Evolutionary conservation across 2,113 vertebrate genomes (phyloP), one percentile per base, ranked within the genome.

Genomic region (Onychostoma macrolepis): DNA sequence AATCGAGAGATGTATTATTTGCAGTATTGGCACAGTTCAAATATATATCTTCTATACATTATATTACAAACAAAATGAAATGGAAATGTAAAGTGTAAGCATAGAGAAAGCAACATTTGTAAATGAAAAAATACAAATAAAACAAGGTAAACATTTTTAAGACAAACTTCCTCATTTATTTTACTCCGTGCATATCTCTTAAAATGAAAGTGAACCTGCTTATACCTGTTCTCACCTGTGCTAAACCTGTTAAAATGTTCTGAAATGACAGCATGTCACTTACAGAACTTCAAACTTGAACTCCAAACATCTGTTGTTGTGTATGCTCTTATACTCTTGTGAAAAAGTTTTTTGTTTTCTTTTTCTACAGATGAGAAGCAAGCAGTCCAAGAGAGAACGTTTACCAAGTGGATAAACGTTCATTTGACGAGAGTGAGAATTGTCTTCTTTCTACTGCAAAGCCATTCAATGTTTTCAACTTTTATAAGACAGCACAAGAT

Each of bases 391-490:
- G 88, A 63, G 85, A 89, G 80, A 85, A 90, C 87, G 26, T 94
- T 93, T 87, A 93, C 92, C 84, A 89, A 91, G 26, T 93, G 93
- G 93, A 93, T 94, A 80, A 93, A 94, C 45, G 56, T 87, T 45
- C 87, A 92, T 58, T 89, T 94, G 78, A 90, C 88, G 69, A 91
- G 79, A 69, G 93, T 94, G 88, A 91, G 90, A 50, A 58, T n/a
- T 58, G 28, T 33, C 43, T 56, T 56, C 8, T 48, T 45, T 48
- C 43, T 50, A 50, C 48, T 36, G 24, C 30, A 69, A 15, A 26
- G 13, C 11, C n/a, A 76, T 28, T 17, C 43, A 41, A 72, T 21
- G 21, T 12, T 12, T 74, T 41, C 8, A 12, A 2, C 4, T 41
- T 74, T 41, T 74, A 5, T 5, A n/a, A 76, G 26, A n/a, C n/a